Evolutionary conservation across 2,888 invertebrate genomes (phyloP).

Genomic region (Crioceris asparagi): DNA sequence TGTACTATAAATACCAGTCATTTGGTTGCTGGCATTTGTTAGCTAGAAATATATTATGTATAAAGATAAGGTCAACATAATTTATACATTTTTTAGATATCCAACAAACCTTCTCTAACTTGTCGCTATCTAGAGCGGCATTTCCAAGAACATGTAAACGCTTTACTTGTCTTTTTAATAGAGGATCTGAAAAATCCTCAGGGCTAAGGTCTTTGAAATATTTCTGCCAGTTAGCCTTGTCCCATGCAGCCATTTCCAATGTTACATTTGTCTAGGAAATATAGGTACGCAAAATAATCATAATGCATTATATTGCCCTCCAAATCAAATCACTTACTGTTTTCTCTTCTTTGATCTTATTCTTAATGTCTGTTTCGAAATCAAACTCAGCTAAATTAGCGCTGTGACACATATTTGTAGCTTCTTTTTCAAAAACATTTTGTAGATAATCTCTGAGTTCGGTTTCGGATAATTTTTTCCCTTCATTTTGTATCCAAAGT

Average conservation of each 20-base stretch:
- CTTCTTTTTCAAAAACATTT: conserved; percentile 25
- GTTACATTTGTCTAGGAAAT: conserved; percentile 25
- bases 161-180: conserved; percentile 37
- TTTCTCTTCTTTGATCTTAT: conserved; percentile 23
- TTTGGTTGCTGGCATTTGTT: conserved; percentile 21
- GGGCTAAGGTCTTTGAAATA: conserved; percentile 32
- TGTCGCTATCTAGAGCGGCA: conserved; percentile 35
- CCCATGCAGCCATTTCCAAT: conserved; percentile 29
- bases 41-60: conserved; percentile 23
- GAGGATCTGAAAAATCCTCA: conserved; percentile 35
- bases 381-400: conserved; percentile 33
- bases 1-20: conserved; percentile 36
- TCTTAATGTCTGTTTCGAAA: conserved; percentile 32
- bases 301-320: neutral
- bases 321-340: conserved; percentile 24
- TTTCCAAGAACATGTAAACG: conserved; percentile 40
- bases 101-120: conserved; percentile 34
- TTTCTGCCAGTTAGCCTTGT: conserved; percentile 35
- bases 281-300: neutral
- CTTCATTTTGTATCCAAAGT: neutral
- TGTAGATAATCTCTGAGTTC: conserved; percentile 21
- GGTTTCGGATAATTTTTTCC: conserved; percentile 14
- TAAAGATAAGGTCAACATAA: no score
- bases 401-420: conserved; percentile 30
- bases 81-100: no score